Evolutionary conservation across 2,797 vertebrate genomes (phyloP).

Genomic region (Apogon hyalosoma): DNA sequence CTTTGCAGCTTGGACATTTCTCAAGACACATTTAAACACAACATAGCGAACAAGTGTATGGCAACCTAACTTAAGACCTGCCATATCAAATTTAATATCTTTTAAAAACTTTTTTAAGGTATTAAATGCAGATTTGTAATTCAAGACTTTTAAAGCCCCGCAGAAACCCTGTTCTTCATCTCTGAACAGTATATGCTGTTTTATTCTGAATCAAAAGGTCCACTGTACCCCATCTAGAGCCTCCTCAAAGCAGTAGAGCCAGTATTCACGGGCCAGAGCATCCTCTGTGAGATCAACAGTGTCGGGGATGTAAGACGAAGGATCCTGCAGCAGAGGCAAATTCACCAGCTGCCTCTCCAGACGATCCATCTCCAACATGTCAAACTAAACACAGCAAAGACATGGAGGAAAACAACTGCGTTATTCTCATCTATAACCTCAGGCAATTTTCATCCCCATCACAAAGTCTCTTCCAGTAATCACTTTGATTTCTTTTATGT

Average conservation of each 20-base stretch:
- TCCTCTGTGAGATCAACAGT: slow-evolving; percentile 95
- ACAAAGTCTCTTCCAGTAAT: background rate
- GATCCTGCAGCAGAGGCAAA: slow-evolving; percentile 92
- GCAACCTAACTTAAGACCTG: too few species aligned
- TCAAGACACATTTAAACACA: too few species aligned
- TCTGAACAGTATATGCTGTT: background rate
- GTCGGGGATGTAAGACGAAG: slow-evolving; percentile 94
- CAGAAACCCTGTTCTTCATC: too few species aligned
- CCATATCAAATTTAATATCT: too few species aligned
- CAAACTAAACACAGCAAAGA: slow-evolving; percentile 85
- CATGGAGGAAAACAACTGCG: background rate
- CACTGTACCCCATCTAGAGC: slow-evolving; percentile 92
- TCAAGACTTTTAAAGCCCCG: too few species aligned
- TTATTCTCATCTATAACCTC: background rate
- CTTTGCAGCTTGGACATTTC: background rate
- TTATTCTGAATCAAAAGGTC: background rate
- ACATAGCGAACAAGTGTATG: too few species aligned
- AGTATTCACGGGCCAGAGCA: slow-evolving; percentile 93
- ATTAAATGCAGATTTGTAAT: too few species aligned
- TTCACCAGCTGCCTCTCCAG: slow-evolving; percentile 94
- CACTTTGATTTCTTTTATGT: background rate
- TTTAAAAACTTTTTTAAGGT: too few species aligned
- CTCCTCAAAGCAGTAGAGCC: slow-evolving; percentile 97
- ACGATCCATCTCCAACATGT: slow-evolving; percentile 98
- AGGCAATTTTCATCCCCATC: background rate